Evolutionary conservation across 2,888 invertebrate species (phyloP), one percentile per base, ranked within the genome.

Genomic region (Drepana falcataria): DNA sequence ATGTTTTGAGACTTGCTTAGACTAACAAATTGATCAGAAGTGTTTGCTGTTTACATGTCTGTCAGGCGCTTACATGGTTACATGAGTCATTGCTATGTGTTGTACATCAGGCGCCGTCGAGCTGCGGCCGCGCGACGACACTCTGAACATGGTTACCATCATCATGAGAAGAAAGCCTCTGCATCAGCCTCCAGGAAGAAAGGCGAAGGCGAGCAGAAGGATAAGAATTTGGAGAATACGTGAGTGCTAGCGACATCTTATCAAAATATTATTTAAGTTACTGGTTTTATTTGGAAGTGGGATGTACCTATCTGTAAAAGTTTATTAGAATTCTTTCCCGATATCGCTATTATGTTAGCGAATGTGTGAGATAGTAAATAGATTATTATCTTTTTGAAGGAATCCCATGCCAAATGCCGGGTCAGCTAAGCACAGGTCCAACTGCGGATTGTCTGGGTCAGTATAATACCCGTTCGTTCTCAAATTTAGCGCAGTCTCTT

Each of bases 41-140:
- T 40, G 6, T 6, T 40, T 40, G 4, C 2, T 3, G 7, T 40
- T 40, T 6, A 40, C 7, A 40, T 40, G 4, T 7, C 7, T 4
- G 40, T 3, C 40, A 40, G 40, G 40, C 40, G 40, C 40, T 40
- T 40, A 6, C 40, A 6, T n/a, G 35, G 1, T 47, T 54, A 41
- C 21, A 35, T 2, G n/a, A 7, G 1, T 21, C 34, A 34, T 55
- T 68, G 60, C 56, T 61, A 52, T 59, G 48, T 48, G 2, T 47
- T 58, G 53, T 21, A 3, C 6, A 2, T 1, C 60, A 84, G 84
- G 72, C 79, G 79, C 37, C 73, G 72, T 4, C 68, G 79, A 0
- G 83, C 82, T 2, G 75, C 65, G 0, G 69, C 69, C 2, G 80
- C 81, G 2, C 72, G 77, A 1, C 73, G 73, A 2, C 65, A 71